Base-by-base conservation (phyloP, 2,113 vertebrate genomes). In the Larimichthys polyactis region DNA sequence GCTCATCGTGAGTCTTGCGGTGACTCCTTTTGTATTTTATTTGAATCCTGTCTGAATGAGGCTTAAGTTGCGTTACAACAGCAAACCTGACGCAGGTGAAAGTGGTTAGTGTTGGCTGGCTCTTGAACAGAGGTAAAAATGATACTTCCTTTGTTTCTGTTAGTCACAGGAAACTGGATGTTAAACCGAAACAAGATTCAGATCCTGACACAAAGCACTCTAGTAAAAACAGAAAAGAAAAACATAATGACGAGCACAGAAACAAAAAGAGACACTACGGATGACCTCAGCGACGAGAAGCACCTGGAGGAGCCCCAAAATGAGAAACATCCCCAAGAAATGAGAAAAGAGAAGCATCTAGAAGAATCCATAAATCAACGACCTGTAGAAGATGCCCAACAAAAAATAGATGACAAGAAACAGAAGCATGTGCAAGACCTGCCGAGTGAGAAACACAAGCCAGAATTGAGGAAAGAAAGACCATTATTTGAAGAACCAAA, bases 111-210 rank as follows among this genome's bases (percentile, higher is more conserved):
- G 32, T 75, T 70, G 57, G 17, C 8, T 24, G 48, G 24, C 62
- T 66, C 11, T n/a, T 40, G 16, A 27, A 70, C 15, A n/a, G 40
- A 62, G 59, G 79, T 75, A 63, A 69, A 85, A 81, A 67, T 72
- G 16, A 80, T 72, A 77, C 76, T 75, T 82, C 27, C 84, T 83
- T 86, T 89, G 40, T 88, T 71, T 91, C 54, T 87, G 63, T 90
- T 83, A 94, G 92, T 90, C 91, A 89, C 77, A 92, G 87, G 81
- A 88, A 46, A 80, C 77, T 64, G 43, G 91, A 89, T 59, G 68
- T 82, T 49, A 90, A 93, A 70, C 48, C 51, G 15, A 92, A 88
- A 81, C 88, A 66, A 0, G 84, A 85, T 63, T 78, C 82, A 22
- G 75, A 91, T 57, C 77, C 75, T 51, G 90, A 94, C 46, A 93